Evolutionary conservation across 1,140 invertebrate species (phyloP).

Genomic region (Samia ricini): DNA sequence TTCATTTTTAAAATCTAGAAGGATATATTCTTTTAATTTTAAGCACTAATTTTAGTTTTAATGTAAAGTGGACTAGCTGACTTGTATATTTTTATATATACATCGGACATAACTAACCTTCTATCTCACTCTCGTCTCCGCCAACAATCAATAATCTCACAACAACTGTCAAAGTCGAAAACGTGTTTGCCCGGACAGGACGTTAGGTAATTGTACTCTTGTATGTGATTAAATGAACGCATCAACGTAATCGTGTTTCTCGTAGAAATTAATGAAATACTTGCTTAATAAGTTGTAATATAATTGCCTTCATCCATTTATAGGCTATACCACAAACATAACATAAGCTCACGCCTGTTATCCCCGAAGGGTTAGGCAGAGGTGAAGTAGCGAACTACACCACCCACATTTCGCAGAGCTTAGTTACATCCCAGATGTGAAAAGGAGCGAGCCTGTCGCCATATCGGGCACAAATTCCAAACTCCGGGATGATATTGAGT

Average conservation of each 20-base stretch:
- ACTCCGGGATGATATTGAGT: no score
- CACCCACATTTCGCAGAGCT: no score
- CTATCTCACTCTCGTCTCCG: not conserved
- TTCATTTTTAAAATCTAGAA: no score
- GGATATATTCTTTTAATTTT: no score
- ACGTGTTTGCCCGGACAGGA: not conserved
- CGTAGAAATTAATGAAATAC: not conserved
- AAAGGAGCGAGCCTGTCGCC: no score
- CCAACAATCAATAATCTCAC: constrained; percentile 8
- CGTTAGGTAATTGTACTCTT: not conserved
- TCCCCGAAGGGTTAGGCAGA: no score
- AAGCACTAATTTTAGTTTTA: no score
- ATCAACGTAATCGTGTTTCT: not conserved
- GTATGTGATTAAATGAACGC: not conserved
- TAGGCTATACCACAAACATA: no score
- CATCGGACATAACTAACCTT: not conserved
- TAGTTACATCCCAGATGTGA: no score
- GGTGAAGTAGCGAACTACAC: no score
- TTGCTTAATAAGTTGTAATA: not conserved
- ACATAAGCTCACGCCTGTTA: no score
- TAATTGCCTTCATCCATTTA: not conserved
- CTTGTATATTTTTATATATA: not conserved
- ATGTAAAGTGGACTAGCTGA: not conserved
- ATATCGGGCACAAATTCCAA: no score
- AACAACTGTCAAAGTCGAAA: constrained; percentile 3